Evolutionary conservation across 2,888 invertebrate genomes (phyloP).

Genomic region (Dione vanillae): DNA sequence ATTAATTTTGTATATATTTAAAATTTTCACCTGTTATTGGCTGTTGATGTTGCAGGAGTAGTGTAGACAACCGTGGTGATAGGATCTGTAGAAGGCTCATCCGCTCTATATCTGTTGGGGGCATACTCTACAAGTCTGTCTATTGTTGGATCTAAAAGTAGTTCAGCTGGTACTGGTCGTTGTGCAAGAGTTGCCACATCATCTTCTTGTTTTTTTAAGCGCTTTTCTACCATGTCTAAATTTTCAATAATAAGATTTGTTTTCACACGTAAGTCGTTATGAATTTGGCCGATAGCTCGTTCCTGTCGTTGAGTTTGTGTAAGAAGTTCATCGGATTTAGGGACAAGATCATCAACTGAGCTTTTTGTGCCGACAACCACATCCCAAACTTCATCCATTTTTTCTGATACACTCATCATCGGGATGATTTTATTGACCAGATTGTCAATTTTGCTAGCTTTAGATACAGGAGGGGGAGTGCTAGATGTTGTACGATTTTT

Average conservation of each 20-base stretch:
- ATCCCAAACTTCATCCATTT: constrained; percentile 96
- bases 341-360: constrained; percentile 92
- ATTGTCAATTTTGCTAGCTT: constrained; percentile 90
- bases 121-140: constrained; percentile 92
- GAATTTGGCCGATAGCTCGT: constrained; percentile 93
- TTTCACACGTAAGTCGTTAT: constrained; percentile 91
- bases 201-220: constrained; percentile 93
- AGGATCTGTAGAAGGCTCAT: constrained; percentile 71
- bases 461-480: constrained; percentile 83
- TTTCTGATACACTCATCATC: constrained; percentile 93
- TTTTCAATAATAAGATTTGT: constrained; percentile 95
- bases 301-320: constrained; percentile 94
- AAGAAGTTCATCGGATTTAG: constrained; percentile 93
- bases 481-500: constrained; percentile 85
- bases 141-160: constrained; percentile 89
- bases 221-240: constrained; percentile 92
- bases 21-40: constrained; percentile 76
- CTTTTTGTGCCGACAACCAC: constrained; percentile 95
- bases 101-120: constrained; percentile 86
- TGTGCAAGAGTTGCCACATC: constrained; percentile 91
- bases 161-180: constrained; percentile 88
- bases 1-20: constrained; percentile 51
- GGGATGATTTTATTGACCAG: constrained; percentile 93
- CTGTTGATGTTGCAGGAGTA: constrained; percentile 61
- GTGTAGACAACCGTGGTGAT: constrained; percentile 68